phyloP scores from a whole-genome alignment of 2,113 vertebrate species.

The Ptilonorhynchus violaceus region DNA sequence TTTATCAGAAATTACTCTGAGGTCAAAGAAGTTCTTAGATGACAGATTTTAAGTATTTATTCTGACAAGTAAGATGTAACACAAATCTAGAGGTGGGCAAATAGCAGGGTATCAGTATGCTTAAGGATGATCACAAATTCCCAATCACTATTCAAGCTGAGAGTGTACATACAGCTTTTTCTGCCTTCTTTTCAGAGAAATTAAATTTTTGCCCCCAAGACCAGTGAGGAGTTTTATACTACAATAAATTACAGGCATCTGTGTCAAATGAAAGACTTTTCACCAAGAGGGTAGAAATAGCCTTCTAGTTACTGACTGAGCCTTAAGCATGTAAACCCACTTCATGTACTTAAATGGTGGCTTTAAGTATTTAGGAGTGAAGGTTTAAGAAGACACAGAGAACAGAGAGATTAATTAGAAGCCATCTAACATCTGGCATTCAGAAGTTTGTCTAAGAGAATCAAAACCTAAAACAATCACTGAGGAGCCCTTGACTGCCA shows the following conservation, averaged over 20 bases:
- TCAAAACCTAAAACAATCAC: not conserved
- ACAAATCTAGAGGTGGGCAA: constrained; percentile 11
- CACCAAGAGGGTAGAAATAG: not conserved
- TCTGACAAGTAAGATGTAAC: constrained; percentile 54
- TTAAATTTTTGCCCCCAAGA: not conserved
- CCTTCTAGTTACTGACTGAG: not conserved
- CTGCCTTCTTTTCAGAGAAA: not conserved
- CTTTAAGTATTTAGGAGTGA: not conserved
- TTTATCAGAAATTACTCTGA: constrained; percentile 70
- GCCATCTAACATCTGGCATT: not conserved
- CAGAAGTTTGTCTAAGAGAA: not conserved
- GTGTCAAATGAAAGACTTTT: not conserved
- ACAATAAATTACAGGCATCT: not conserved
- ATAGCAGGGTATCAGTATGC: not conserved
- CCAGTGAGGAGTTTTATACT: not conserved
- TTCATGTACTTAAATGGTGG: not conserved
- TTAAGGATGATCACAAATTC: not conserved
- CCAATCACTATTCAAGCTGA: not conserved
- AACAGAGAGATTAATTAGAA: not conserved
- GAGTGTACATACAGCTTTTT: not conserved
- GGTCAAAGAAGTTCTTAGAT: constrained; percentile 65
- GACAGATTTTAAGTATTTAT: constrained; percentile 54
- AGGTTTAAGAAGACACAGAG: not conserved
- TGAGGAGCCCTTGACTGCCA: not conserved
- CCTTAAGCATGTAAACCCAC: not conserved